Percentiles rank a stretch among this genome's conserved stretches.
phyloP scores from a whole-genome alignment of 2,113 vertebrate genomes.

The Marmota monax region DNA sequence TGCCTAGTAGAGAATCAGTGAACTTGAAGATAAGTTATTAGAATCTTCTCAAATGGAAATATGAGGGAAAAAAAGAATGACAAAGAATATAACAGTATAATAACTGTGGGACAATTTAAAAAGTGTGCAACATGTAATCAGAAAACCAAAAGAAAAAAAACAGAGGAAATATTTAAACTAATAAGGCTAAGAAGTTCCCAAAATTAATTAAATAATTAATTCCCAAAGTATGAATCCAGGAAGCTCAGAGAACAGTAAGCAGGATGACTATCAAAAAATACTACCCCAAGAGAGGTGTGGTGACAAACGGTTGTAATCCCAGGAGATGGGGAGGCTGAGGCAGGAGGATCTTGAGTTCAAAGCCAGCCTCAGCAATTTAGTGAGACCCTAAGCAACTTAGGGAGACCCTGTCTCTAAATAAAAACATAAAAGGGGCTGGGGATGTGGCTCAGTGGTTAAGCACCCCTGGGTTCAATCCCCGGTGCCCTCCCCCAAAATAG shows the following conservation, averaged over 20 bases:
- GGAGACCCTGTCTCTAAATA: no score
- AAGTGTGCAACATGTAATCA: background rate
- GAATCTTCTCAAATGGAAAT: background rate
- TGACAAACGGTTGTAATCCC: no score
- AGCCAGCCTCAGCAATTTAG: no score
- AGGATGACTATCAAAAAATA: no score
- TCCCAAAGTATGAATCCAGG: background rate
- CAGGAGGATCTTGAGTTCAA: no score
- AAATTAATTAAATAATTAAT: background rate
- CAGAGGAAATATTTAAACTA: background rate
- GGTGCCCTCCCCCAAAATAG: background rate
- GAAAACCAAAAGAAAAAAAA: background rate
- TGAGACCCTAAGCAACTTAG: no score
- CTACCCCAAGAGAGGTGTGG: no score
- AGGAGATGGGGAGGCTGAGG: no score
- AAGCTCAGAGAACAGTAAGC: no score
- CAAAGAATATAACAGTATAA: background rate
- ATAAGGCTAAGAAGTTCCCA: slow-evolving; percentile 1
- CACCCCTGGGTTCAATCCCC: no score
- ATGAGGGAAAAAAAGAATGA: background rate
- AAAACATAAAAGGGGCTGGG: no score
- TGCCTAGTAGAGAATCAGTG: background rate
- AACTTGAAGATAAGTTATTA: background rate
- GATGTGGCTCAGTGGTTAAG: no score
- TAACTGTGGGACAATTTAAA: background rate